Evolutionary conservation across 2,888 invertebrate genomes (phyloP), one percentile per base, ranked within the genome.

Genomic region (Rosalia funebris): DNA sequence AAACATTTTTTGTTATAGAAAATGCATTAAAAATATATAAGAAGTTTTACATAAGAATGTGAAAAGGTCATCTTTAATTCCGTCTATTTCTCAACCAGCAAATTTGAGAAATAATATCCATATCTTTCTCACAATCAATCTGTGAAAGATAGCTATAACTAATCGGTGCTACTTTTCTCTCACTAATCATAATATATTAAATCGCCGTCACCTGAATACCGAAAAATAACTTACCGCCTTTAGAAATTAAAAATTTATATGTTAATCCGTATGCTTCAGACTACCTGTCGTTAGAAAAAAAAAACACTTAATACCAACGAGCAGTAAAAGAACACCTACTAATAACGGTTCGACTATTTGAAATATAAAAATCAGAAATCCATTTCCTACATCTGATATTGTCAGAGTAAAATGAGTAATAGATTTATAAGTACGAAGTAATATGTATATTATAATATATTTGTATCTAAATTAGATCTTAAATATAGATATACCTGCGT

Each of bases 401-500:
- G 34, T 34, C 34, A 34, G 10, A 34, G 11, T 34, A 10, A 39
- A 39, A 39, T 50, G 2, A 50, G 14, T 50, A 20, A 19, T 25
- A 5, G 25, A 50, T 14, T 39, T 12, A 31, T 45, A 34, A 47
- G 10, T 15, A 36, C 16, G 10, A 37, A 11, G 17, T 48, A 48
- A 37, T 36, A 17, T 17, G 17, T 19, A 37, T 44, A 14, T 11
- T 37, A 36, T 20, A 48, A 48, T 48, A 12, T 48, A 48, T 20
- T 19, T 2, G 36, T 37, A 37, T 48, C 36, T 36, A 36, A 48
- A 20, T 37, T 7, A 48, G 37, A 48, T 48, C 48, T 37, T 19
- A 37, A 48, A 48, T 48, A 47, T 34, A 47, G 47, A 47, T 47
- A 47, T 47, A 48, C 14, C 39, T 39, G 39, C 39, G 25, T 20